These are phyloP conservation scores for Synanthedon tipuliformis DNA, from an alignment of 2,888 invertebrate species.

Conservation along the genomic window DNA sequence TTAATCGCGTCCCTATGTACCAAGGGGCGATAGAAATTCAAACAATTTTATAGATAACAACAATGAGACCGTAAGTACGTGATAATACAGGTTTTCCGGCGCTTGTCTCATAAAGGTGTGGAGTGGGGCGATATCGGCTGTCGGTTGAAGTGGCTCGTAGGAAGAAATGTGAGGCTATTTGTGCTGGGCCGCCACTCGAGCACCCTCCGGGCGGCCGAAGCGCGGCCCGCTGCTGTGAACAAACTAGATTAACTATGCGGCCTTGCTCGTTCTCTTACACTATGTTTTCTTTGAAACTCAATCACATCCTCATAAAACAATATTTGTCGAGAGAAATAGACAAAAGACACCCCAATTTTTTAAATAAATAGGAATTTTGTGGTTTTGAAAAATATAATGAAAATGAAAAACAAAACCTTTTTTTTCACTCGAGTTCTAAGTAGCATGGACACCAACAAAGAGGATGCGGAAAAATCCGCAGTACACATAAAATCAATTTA, in stretches of 20 bases:
- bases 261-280: constrained; percentile 20
- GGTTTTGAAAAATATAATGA: background rate
- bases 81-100: constrained; percentile 24
- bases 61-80: constrained; percentile 11
- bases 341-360: background rate
- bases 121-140: constrained; percentile 37
- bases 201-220: constrained; percentile 27
- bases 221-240: constrained; percentile 18
- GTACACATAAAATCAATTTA: constrained; percentile 69
- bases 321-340: background rate
- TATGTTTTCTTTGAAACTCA: constrained; percentile 14
- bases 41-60: background rate
- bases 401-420: background rate
- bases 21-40: background rate
- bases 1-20: too few species aligned
- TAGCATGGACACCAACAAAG: constrained; percentile 24
- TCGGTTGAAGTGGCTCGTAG: constrained; percentile 42
- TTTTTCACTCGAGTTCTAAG: constrained; percentile 12
- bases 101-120: constrained; percentile 40
- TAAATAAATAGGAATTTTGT: background rate
- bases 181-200: constrained; percentile 35
- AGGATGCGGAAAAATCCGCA: constrained; percentile 37
- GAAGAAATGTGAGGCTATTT: constrained; percentile 59
- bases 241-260: constrained; percentile 52
- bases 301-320: background rate